Percentiles rank a stretch among this genome's conserved stretches.
These are phyloP conservation scores for Hucho hucho DNA, from an alignment of 2,113 vertebrate species.

Conservation along the genomic window DNA sequence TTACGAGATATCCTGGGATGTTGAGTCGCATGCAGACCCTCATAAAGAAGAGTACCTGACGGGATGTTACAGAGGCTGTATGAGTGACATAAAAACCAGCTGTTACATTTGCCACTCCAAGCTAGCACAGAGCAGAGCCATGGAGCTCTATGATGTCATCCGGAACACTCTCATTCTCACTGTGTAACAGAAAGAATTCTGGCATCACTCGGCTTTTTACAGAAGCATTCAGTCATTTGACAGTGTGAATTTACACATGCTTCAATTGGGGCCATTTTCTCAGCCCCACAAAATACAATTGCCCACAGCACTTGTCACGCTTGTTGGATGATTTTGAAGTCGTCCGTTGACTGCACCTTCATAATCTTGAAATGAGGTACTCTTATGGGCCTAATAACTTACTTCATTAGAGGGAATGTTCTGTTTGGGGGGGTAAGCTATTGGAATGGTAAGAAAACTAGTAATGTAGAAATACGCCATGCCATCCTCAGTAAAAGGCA, in stretches of 20 bases:
- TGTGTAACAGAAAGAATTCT: not conserved
- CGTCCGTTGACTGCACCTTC: slow-evolving; percentile 1
- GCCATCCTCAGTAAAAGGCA: slow-evolving; percentile 77
- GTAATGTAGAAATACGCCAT: slow-evolving; percentile 57
- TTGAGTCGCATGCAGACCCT: slow-evolving; percentile 22
- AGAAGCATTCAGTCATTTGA: not conserved
- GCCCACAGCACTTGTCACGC: slow-evolving; percentile 19
- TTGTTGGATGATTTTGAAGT: slow-evolving; percentile 11
- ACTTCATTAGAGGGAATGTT: slow-evolving; percentile 39
- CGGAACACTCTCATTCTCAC: not conserved
- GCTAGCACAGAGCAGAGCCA: not conserved
- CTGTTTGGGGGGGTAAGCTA: not conserved
- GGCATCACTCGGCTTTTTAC: not conserved
- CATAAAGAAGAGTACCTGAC: slow-evolving; percentile 23
- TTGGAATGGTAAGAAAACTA: slow-evolving; percentile 50
- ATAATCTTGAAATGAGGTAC: slow-evolving; percentile 28
- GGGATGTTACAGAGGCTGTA: slow-evolving; percentile 10
- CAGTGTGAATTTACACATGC: slow-evolving; percentile 13
- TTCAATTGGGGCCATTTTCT: slow-evolving; percentile 14
- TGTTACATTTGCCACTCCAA: not conserved
- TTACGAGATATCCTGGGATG: slow-evolving; percentile 36
- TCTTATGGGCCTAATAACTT: slow-evolving; percentile 24
- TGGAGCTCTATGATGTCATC: not conserved
- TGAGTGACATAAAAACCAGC: slow-evolving; percentile 3
- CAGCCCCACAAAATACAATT: slow-evolving; percentile 12